These are phyloP conservation scores for Phyto melanocephala DNA, from an alignment of 2,888 invertebrate species.

Conservation along the genomic window DNA sequence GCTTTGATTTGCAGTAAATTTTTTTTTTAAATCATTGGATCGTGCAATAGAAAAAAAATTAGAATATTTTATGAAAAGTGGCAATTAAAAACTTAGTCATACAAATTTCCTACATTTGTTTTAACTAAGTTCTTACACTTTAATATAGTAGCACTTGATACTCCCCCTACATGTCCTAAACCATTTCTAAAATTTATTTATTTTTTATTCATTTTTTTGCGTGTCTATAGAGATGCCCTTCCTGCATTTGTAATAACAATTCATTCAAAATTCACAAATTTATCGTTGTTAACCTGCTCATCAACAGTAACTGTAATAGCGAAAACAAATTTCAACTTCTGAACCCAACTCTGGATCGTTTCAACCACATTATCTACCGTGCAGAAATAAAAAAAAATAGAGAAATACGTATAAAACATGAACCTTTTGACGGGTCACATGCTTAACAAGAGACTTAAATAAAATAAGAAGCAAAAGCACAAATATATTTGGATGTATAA, in stretches of 20 bases:
- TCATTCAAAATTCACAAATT: conserved; percentile 56
- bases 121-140: not conserved
- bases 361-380: not conserved
- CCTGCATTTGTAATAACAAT: conserved; percentile 42
- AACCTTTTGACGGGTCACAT: conserved; percentile 63
- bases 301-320: conserved; percentile 19
- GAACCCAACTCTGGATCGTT: too few relatives aligned
- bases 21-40: too few relatives aligned
- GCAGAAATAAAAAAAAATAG: not conserved
- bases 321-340: not conserved
- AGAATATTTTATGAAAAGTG: too few relatives aligned
- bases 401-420: conserved; percentile 51
- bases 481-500: conserved; percentile 20
- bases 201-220: not conserved
- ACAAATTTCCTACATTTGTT: not conserved
- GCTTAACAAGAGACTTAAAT: conserved; percentile 47
- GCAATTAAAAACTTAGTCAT: too few relatives aligned
- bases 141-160: not conserved
- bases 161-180: not conserved
- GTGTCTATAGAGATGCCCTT: conserved; percentile 1
- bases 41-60: too few relatives aligned
- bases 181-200: not conserved
- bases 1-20: too few relatives aligned
- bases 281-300: conserved; percentile 61
- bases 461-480: conserved; percentile 13